Evolutionary conservation across 2,113 vertebrate species (phyloP).

Genomic region (Echinops telfairi): DNA sequence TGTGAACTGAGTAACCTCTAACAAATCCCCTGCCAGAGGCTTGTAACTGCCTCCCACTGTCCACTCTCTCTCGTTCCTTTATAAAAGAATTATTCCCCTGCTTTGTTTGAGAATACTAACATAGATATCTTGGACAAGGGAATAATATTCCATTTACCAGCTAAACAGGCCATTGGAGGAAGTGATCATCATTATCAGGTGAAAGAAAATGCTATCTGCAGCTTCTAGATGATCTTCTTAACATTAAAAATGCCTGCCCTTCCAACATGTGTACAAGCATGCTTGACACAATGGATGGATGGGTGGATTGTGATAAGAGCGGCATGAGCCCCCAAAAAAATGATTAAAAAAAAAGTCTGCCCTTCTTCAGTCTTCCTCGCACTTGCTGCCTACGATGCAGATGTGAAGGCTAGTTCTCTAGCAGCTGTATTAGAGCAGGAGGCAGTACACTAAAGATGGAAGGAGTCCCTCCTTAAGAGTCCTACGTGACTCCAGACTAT

Average conservation of each 20-base stretch:
- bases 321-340: too few relatives aligned
- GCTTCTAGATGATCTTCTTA: background rate
- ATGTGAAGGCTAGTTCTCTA: background rate
- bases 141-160: background rate
- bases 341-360: background rate
- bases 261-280: too few relatives aligned
- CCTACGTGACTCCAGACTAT: background rate
- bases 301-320: too few relatives aligned
- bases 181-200: background rate
- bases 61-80: slow-evolving; percentile 1
- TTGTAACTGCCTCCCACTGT: background rate
- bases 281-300: too few relatives aligned
- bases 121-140: background rate
- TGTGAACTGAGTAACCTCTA: background rate
- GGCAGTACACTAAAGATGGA: background rate
- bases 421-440: background rate
- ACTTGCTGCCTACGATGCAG: background rate
- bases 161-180: background rate
- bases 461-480: background rate
- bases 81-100: background rate
- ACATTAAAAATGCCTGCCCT: slow-evolving; percentile 7
- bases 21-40: background rate
- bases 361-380: background rate
- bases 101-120: background rate
- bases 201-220: background rate